Percentiles rank a stretch among this genome's conserved stretches.
Evolutionary conservation across 2,888 invertebrate genomes (phyloP).

Genomic region (Mesorhabditis belari): DNA sequence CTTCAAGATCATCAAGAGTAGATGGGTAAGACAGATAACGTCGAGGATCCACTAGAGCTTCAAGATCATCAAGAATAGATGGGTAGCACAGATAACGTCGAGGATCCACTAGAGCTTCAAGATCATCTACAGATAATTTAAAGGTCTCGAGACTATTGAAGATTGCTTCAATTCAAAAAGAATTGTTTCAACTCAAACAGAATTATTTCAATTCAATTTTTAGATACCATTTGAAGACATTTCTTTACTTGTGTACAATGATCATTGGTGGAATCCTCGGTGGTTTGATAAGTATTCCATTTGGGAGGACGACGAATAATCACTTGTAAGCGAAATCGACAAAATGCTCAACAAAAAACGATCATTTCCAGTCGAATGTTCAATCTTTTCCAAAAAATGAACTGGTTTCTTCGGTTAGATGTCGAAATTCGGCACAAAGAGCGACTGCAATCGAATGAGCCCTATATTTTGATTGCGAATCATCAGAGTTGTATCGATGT

Average conservation of each 20-base stretch:
- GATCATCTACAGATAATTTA: too few relatives aligned
- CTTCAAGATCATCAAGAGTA: too few relatives aligned
- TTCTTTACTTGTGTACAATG: conserved; percentile 18
- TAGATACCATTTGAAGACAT: conserved; percentile 18
- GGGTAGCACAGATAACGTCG: too few relatives aligned
- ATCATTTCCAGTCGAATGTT: conserved; percentile 26
- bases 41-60: too few relatives aligned
- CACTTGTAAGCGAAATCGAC: conserved; percentile 26
- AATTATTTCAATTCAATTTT: too few relatives aligned
- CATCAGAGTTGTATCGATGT: conserved; percentile 51
- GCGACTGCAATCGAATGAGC: conserved; percentile 18
- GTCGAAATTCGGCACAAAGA: conserved; percentile 21
- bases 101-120: too few relatives aligned
- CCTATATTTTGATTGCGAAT: conserved; percentile 47
- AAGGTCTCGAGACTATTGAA: too few relatives aligned
- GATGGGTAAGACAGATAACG: too few relatives aligned
- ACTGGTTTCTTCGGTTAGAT: conserved; percentile 13
- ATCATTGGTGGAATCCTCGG: conserved; percentile 25
- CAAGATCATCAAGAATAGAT: too few relatives aligned
- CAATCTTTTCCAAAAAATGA: conserved; percentile 23
- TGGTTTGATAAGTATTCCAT: conserved; percentile 18
- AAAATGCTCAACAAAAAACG: not conserved
- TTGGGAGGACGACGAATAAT: conserved; percentile 22
- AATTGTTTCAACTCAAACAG: too few relatives aligned
- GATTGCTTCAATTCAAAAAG: too few relatives aligned